A percentile compares a stretch with the other conserved stretches of the same genome.
These are phyloP conservation scores for Andricus curvator DNA, from an alignment of 2,888 invertebrate genomes.

Conservation along the genomic window DNA sequence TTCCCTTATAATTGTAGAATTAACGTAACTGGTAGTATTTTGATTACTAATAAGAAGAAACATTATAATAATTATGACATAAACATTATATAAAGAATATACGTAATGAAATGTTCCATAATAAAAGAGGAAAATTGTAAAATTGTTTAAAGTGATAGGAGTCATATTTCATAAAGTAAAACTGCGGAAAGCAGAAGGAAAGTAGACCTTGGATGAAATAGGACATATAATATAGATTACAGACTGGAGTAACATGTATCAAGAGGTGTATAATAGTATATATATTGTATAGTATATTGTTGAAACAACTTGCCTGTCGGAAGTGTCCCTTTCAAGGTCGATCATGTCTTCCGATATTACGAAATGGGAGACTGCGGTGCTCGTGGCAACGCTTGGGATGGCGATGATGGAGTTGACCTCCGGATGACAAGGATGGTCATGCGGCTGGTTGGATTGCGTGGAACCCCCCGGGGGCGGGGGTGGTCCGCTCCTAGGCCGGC, in stretches of 20 bases:
- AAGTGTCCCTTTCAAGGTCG: constrained; percentile 76
- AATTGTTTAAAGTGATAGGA: background rate
- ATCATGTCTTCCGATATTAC: constrained; percentile 72
- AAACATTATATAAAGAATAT: too few relatives aligned
- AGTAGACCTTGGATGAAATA: constrained; percentile 2
- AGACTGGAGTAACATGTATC: background rate
- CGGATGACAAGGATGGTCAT: constrained; percentile 70
- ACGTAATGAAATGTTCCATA: background rate
- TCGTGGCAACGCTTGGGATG: constrained; percentile 60
- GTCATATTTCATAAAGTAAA: constrained; percentile 4
- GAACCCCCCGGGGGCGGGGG: constrained; percentile 72
- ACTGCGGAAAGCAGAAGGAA: background rate
- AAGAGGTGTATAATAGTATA: background rate
- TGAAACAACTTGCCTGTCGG: constrained; percentile 72
- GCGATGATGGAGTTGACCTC: constrained; percentile 63
- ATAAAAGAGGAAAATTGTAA: background rate
- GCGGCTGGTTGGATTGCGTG: constrained; percentile 70
- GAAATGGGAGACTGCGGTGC: constrained; percentile 62
- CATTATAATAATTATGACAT: background rate
- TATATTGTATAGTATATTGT: constrained; percentile 18
- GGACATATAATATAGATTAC: background rate
- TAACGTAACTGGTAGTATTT: too few relatives aligned
- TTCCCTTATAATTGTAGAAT: too few relatives aligned
- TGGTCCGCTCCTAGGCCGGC: constrained; percentile 77
- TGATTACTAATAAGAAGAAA: too few relatives aligned